Evolutionary conservation across 1,140 invertebrate genomes (phyloP).

Genomic region (Zaprionus taronus): DNA sequence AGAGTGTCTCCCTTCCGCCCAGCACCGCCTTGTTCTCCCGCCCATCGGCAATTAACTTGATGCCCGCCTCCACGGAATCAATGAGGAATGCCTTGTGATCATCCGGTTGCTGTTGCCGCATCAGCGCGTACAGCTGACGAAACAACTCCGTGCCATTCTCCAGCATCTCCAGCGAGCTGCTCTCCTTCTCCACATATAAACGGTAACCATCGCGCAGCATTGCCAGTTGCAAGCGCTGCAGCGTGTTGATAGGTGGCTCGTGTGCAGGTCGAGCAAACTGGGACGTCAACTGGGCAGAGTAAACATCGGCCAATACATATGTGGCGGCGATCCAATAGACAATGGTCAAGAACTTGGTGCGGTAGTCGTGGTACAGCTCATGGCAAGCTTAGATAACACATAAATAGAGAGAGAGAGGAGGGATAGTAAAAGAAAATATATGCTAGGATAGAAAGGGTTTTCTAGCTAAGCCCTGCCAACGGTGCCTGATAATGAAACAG

Average conservation of each 20-base stretch:
- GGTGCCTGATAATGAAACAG: too few relatives aligned
- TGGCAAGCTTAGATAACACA: slow-evolving; percentile 53
- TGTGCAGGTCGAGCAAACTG: slow-evolving; percentile 88
- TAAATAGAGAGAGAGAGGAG: background rate
- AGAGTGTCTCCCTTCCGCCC: slow-evolving; percentile 89
- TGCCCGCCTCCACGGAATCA: slow-evolving; percentile 88
- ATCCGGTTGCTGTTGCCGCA: slow-evolving; percentile 85
- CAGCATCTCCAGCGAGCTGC: slow-evolving; percentile 88
- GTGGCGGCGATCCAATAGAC: slow-evolving; percentile 88
- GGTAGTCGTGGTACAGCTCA: slow-evolving; percentile 86
- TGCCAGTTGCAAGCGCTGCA: slow-evolving; percentile 87
- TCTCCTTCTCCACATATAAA: slow-evolving; percentile 88
- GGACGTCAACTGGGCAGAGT: slow-evolving; percentile 89
- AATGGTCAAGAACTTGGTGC: slow-evolving; percentile 87
- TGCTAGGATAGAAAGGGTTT: too few relatives aligned
- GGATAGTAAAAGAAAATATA: too few relatives aligned
- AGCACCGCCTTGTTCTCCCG: slow-evolving; percentile 86
- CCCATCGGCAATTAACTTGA: slow-evolving; percentile 86
- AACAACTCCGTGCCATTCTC: slow-evolving; percentile 91
- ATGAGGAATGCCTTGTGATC: slow-evolving; percentile 84
- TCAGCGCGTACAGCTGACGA: slow-evolving; percentile 87
- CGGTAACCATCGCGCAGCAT: slow-evolving; percentile 87
- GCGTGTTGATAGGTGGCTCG: slow-evolving; percentile 87
- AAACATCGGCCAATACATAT: slow-evolving; percentile 90
- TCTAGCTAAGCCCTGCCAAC: too few relatives aligned